Evolutionary conservation across 92 coral and sea anemone species (phyloP), one percentile per base, ranked within the genome.

Genomic region (Zoanthus gigantus): DNA sequence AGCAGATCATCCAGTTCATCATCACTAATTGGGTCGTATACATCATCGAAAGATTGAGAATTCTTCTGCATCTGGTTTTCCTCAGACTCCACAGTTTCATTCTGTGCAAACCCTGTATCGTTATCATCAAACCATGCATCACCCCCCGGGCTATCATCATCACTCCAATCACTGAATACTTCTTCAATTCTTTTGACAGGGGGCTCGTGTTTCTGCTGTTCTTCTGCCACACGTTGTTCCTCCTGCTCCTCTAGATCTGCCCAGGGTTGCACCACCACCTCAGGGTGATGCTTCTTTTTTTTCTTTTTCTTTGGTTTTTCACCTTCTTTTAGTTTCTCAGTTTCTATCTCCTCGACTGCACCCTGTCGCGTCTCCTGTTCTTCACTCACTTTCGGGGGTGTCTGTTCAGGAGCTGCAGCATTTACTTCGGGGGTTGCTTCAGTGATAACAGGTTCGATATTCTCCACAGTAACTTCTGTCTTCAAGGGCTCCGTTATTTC

Each of bases 151-250:
- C 98, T 95, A 45, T 95, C 98, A 74, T 92, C 98, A 72, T 94
- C 99, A 68, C 99, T 97, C 99, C 98, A 97, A 68, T 97, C 99
- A 58, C 99, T 97, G 69, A 97, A 97, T 83, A 95, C 94, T 48
- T 78, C 96, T 14, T 92, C 95, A 46, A 79, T 82, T 16, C 82
- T 74, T 83, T 90, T 92, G 73, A 65, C 72, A 46, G 89, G 74
- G 37, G 89, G 46, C 69, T 89, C 50, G 44, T 84, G 89, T 71
- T 83, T 45, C 9, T 32, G 86, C 10, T 23, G 72, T 58, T 82
- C 83, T 17, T 85, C 77, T 5, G 92, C 76, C 3, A 72, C 81
- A 6, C 48, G 79, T 10, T 79, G 92, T 6, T 82, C 90, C 48
- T 79, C 79, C 28, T 53, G 58, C 73, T 88, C 95, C 71, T 96